Percentiles rank a stretch among this genome's conserved stretches.
phyloP scores from a whole-genome alignment of 2,888 invertebrate genomes.

The Folsomia manolachei region DNA sequence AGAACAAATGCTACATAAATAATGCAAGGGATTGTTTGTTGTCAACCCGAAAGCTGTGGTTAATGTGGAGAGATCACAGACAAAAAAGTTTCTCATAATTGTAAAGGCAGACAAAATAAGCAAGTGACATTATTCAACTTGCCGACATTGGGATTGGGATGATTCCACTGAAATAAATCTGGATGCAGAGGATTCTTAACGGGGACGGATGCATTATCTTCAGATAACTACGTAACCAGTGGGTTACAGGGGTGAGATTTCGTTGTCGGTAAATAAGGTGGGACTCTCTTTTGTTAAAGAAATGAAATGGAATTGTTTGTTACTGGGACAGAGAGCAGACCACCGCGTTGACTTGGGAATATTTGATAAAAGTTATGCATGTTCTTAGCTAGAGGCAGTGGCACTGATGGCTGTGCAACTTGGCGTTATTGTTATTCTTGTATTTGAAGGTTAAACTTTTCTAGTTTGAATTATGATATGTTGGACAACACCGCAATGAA shows the following conservation, averaged over 20 bases:
- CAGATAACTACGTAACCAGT: too few species aligned
- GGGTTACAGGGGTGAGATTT: too few species aligned
- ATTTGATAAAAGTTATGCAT: neutral
- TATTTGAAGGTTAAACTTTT: too few species aligned
- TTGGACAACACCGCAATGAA: too few species aligned
- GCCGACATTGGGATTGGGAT: neutral
- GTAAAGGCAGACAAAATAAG: neutral
- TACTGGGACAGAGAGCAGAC: too few species aligned
- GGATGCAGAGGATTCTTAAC: too few species aligned
- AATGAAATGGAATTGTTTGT: too few species aligned
- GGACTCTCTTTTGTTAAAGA: too few species aligned
- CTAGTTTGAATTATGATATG: neutral
- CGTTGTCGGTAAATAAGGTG: too few species aligned
- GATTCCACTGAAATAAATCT: neutral
- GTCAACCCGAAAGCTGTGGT: neutral
- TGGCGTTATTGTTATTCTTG: neutral
- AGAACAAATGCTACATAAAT: neutral
- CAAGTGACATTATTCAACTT: neutral
- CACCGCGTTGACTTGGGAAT: neutral
- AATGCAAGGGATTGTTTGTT: neutral
- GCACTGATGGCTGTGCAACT: neutral
- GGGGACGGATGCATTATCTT: too few species aligned
- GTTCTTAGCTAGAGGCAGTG: neutral
- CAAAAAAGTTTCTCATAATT: neutral
- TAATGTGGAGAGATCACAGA: neutral